Conservation (phyloP, 1,140 invertebrate genomes). For the Drosophila rufa region DNA sequence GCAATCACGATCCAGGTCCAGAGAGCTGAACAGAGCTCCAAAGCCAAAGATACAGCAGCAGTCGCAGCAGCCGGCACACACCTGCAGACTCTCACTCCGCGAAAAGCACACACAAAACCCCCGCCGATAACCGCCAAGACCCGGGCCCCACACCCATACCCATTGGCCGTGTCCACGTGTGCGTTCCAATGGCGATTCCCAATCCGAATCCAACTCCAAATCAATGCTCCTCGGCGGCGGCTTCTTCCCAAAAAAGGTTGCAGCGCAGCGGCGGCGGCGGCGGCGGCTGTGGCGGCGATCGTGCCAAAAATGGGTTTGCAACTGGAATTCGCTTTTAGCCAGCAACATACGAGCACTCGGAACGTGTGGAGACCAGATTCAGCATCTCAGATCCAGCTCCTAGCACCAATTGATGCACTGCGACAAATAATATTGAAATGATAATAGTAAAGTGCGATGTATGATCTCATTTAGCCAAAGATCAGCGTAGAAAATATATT, state of each 20-base stretch:
- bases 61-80: conserved; percentile 46
- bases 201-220: conserved; percentile 55
- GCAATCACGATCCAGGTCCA: conserved; percentile 69
- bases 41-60: conserved; percentile 21
- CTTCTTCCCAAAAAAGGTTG: conserved; percentile 17
- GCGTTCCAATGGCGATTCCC: conserved; percentile 66
- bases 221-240: conserved; percentile 50
- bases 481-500: too few relatives aligned
- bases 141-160: neutral
- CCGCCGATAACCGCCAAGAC: neutral
- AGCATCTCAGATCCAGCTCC: conserved; percentile 30
- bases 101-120: conserved; percentile 6
- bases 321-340: conserved; percentile 82
- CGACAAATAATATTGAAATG: neutral
- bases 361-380: conserved; percentile 47
- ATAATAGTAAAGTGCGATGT: too few relatives aligned
- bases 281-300: conserved; percentile 51
- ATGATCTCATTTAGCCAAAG: too few relatives aligned
- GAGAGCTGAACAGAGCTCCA: neutral
- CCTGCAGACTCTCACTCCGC: conserved; percentile 56
- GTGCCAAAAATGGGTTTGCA: conserved; percentile 83
- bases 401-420: conserved; percentile 27
- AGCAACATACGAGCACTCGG: conserved; percentile 36
- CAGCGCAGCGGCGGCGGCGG: conserved; percentile 10
- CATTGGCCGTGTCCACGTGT: conserved; percentile 57